Evolutionary conservation across 2,797 vertebrate species (phyloP).

Genomic region (Danio tinwini): DNA sequence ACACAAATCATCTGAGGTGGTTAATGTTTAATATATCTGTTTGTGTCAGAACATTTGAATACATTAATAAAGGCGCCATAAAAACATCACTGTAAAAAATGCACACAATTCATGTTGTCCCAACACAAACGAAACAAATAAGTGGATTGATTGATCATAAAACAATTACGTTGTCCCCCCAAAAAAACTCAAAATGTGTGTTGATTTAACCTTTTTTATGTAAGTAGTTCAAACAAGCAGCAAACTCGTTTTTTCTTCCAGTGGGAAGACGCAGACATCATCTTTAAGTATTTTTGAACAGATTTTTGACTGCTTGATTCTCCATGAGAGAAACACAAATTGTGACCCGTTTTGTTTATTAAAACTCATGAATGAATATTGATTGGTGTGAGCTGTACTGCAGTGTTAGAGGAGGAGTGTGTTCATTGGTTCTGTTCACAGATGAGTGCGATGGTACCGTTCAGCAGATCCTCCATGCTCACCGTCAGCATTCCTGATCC

Average conservation of each 20-base stretch:
- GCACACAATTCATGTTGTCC: not conserved
- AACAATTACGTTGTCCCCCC: too few species aligned
- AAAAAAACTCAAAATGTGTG: too few species aligned
- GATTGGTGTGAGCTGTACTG: too few species aligned
- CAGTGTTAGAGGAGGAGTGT: not conserved
- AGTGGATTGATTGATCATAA: too few species aligned
- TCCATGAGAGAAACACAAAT: constrained; percentile 1
- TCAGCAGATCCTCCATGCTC: constrained; percentile 84
- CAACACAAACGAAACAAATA: not conserved
- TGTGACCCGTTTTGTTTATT: not conserved
- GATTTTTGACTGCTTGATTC: not conserved
- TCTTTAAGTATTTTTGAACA: not conserved
- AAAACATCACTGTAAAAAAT: too few species aligned
- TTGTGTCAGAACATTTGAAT: not conserved
- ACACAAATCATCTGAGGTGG: constrained; percentile 18
- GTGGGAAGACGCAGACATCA: not conserved
- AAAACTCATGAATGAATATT: not conserved
- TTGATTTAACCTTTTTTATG: too few species aligned
- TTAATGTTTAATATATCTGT: not conserved
- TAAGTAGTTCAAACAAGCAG: too few species aligned
- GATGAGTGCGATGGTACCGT: constrained; percentile 83
- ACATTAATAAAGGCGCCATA: not conserved
- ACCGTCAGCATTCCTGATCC: constrained; percentile 81
- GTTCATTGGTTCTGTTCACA: constrained; percentile 77
- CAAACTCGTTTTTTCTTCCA: too few species aligned